A percentile compares a stretch with the other conserved stretches of the same genome.
These are phyloP conservation scores for Anguilla obscura DNA, from an alignment of 2,797 vertebrate species.

Conservation along the genomic window DNA sequence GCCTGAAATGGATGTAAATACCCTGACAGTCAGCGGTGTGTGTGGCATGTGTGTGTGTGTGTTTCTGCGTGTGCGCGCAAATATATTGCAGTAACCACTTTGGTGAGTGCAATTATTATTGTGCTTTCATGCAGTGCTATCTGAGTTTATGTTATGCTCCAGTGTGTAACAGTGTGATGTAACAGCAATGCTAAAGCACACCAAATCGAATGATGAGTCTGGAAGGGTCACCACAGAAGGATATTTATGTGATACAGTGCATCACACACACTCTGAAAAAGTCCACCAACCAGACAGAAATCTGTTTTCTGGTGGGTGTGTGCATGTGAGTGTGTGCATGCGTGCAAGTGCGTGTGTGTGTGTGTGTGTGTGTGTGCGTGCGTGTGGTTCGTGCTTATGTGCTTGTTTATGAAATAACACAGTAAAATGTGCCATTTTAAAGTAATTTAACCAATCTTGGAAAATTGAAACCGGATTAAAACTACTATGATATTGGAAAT, in stretches of 20 bases:
- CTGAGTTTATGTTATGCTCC: conserved; percentile 50
- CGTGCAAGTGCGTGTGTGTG: neutral
- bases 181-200: conserved; percentile 60
- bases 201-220: conserved; percentile 45
- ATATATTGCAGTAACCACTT: conserved; percentile 42
- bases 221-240: conserved; percentile 21
- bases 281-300: neutral
- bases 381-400: neutral
- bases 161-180: conserved; percentile 70
- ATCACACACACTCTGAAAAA: neutral
- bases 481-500: too few species aligned
- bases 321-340: neutral
- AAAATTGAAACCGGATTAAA: neutral
- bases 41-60: neutral
- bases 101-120: conserved; percentile 45
- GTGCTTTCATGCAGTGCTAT: conserved; percentile 51
- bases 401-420: neutral
- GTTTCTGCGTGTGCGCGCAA: neutral
- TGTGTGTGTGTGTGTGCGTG: neutral
- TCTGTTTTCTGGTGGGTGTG: too few species aligned
- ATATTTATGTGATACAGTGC: conserved; percentile 4
- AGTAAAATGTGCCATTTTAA: neutral
- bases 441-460: neutral
- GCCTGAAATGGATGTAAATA: too few species aligned
- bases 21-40: too few species aligned